Base-by-base conservation (phyloP, 2,797 vertebrate species). In the Hemibagrus guttatus region DNA sequence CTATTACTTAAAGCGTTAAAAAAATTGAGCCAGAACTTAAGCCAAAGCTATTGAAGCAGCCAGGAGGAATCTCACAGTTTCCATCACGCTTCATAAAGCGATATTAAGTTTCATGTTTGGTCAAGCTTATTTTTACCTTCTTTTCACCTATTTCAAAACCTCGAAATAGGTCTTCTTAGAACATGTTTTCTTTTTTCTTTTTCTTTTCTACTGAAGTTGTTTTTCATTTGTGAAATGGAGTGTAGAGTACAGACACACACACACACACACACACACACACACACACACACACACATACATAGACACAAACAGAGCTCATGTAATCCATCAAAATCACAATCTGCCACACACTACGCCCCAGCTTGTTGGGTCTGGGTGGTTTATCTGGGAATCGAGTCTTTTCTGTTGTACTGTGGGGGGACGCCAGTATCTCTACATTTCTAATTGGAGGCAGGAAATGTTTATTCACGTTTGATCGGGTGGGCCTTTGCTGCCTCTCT, bases 391-490 rank as follows among this genome's bases (percentile, higher is more conserved):
- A 92, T 93, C 92, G 23, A 56, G 83, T 89, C 86, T 89, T 87
- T 92, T 90, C 87, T 91, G 82, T 88, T 87, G 90, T 85, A 87
- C 19, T 84, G 90, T 89, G 88, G 87, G 64, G 89, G 91, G 92
- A 93, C 90, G 90, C 87, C 89, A 87, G 87, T 95, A 93, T 95
- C 94, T 95, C 94, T 95, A 93, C 93, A 94, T 93, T 95, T 96
- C 94, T 95, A 95, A 96, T 96, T 96, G 95, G 93, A 94, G 93
- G 94, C 95, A 96, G 97, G 96, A 97, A 97, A 96, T 97, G 96
- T 97, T 97, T 96, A 94, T 96, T 95, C 94, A 94, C 91, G 93
- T 96, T 95, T 93, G 92, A 95, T 94, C 95, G 95, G 96, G 95
- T 96, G 96, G 96, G 94, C 94, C 94, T 94, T 89, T 93, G 94